Evolutionary conservation across 2,797 vertebrate genomes (phyloP), one percentile per base, ranked within the genome.

Genomic region (Sebastiscus tertius): DNA sequence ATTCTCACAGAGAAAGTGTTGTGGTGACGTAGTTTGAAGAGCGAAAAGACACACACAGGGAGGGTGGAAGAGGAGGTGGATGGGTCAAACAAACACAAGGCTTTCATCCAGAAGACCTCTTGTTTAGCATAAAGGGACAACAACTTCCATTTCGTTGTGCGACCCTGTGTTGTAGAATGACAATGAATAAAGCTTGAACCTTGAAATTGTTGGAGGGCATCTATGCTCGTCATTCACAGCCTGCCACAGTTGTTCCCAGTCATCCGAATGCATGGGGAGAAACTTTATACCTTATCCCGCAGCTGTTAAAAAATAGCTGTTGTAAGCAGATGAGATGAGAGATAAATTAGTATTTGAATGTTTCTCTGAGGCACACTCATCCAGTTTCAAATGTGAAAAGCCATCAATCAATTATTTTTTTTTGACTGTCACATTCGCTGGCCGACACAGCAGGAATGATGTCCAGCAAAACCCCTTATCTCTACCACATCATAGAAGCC

Each of bases 231-330:
- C 77, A 70, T 64, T 77, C 22, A 31, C 52, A 34, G 46, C 16
- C 18, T 42, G 27, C 2, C 1, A 11, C 11, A 16, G 33, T 6
- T 31, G 5, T 14, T 4, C 3, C 31, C 9, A 24, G 58, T 52
- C 46, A 8, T 26, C 10, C 1, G 46, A 29, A 31, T 22, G 33
- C 26, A 67, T 31, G 22, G 56, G 33, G 8, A 11, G 63, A 59
- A 60, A 81, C 22, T 4, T 49, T 29, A 67, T 9, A 33, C 58
- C 13, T 68, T 14, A 42, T 66, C 49, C 8, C 24, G 67, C 70
- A 27, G 39, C 54, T 61, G 55, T 8, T 72, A 49, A 42, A 88
- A 88, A 82, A 79, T 73, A 83, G 26, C 20, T 8, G 1, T 3
- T 1, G 8, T 62, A 14, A 70, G 58, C 39, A 72, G 67, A 55